These are phyloP conservation scores for Agriotes lineatus DNA, from an alignment of 2,888 invertebrate species.

Conservation along the genomic window DNA sequence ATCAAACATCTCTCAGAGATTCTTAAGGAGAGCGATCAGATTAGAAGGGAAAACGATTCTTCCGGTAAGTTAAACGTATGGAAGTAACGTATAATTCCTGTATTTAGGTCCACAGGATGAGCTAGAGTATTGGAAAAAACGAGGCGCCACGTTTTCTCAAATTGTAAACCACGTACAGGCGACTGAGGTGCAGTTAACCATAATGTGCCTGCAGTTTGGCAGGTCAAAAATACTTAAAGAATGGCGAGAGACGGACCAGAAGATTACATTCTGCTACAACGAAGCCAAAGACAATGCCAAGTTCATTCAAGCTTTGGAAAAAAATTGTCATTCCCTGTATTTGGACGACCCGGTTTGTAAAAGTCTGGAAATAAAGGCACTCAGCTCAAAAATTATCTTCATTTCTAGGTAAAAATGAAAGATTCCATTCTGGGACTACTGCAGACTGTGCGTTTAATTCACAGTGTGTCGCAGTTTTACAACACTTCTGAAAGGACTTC, in stretches of 20 bases:
- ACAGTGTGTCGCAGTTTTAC: constrained; percentile 95
- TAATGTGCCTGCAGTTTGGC: constrained; percentile 81
- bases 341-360: constrained; percentile 83
- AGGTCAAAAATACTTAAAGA: constrained; percentile 83
- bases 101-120: constrained; percentile 91
- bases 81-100: not conserved
- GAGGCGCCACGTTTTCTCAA: constrained; percentile 93
- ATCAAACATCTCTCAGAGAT: constrained; percentile 85
- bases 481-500: constrained; percentile 97
- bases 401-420: constrained; percentile 81
- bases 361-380: not conserved
- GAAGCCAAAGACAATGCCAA: constrained; percentile 97
- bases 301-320: constrained; percentile 93
- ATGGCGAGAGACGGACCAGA: constrained; percentile 89
- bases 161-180: constrained; percentile 81
- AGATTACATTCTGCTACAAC: constrained; percentile 94
- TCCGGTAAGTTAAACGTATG: constrained; percentile 65
- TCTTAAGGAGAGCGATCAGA: constrained; percentile 91
- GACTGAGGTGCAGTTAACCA: constrained; percentile 81
- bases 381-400: no score
- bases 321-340: constrained; percentile 93
- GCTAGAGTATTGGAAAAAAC: constrained; percentile 95
- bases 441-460: constrained; percentile 93
- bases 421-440: constrained; percentile 89
- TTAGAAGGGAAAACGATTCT: constrained; percentile 91